Conservation (phyloP, 2,888 invertebrate genomes). For the Mythimna impura region DNA sequence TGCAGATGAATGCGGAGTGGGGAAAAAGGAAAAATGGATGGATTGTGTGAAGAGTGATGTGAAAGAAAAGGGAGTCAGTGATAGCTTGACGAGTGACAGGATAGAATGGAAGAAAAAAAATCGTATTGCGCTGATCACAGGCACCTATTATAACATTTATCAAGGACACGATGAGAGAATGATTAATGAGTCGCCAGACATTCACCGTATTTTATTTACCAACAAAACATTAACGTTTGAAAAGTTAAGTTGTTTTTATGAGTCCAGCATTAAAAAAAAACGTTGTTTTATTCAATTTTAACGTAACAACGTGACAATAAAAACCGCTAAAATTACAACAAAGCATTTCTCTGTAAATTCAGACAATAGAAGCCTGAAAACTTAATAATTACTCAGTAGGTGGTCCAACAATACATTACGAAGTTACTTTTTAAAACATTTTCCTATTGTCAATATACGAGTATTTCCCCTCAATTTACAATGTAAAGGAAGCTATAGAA, state of each 20-base stretch:
- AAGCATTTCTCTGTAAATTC: constrained; percentile 24
- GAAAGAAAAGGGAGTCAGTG: no score
- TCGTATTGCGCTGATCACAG: no score
- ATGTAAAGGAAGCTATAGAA: constrained; percentile 50
- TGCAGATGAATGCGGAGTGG: no score
- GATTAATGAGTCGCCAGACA: no score
- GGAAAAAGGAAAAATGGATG: no score
- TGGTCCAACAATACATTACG: constrained; percentile 45
- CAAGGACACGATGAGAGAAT: no score
- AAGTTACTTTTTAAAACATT: constrained; percentile 51
- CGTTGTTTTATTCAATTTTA: constrained; percentile 4
- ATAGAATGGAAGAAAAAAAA: no score
- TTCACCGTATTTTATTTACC: no score
- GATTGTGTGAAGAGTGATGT: no score
- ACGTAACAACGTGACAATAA: constrained; percentile 18
- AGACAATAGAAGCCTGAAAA: constrained; percentile 33
- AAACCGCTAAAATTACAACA: constrained; percentile 12
- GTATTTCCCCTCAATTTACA: constrained; percentile 55
- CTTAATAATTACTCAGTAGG: constrained; percentile 52
- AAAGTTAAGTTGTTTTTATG: not conserved
- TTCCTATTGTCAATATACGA: constrained; percentile 43
- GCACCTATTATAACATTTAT: no score
- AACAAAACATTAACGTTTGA: not conserved
- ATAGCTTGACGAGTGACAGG: no score
- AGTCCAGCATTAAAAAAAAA: not conserved